Evolutionary conservation across 2,797 vertebrate genomes (phyloP), one percentile per base, ranked within the genome.

Genomic region (Pelobates cultripes): DNA sequence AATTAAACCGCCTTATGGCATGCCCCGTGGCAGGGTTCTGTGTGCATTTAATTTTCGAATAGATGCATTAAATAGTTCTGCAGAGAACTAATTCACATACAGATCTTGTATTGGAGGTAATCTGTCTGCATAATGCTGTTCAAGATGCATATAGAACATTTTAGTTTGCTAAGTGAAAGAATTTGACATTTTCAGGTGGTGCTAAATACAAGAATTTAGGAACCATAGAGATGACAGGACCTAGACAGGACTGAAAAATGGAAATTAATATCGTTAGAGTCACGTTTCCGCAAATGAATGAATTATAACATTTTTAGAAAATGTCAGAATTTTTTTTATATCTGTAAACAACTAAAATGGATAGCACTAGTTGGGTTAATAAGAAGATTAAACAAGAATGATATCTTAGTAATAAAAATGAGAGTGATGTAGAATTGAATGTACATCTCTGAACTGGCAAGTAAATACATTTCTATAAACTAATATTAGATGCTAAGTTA

Each of bases 61-160:
- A 94, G 94, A 94, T 92, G 94, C 91, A 92, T 94, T 94, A 95
- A 94, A 92, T 94, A 93, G 91, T 92, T 90, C 91, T 90, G 86
- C 14, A 70, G 86, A 85, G 90, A 89, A 93, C 91, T 92, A 91
- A 93, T 94, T 93, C 93, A 88, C 90, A 86, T 87, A 47, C 88
- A 4, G 53, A 87, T 89, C 83, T 77, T 86, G 84, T 87, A 43
- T 42, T 4, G 67, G 84, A 80, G 71, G 44, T 88, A 86, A 86
- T 87, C 89, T 88, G 4, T 91, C 89, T 88, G 89, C 86, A 85
- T 88, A 88, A 87, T 67, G 79, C 83, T 86, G 86, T 87, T 87
- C 80, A 66, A 61, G 82, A 43, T 80, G 87, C 86, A 86, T 85
- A 79, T 63, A 79, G 83, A 90, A 82, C 81, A 87, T 86, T 87